Evolutionary conservation across 2,113 vertebrate genomes (phyloP).

Genomic region (Thalassoma bifasciatum): DNA sequence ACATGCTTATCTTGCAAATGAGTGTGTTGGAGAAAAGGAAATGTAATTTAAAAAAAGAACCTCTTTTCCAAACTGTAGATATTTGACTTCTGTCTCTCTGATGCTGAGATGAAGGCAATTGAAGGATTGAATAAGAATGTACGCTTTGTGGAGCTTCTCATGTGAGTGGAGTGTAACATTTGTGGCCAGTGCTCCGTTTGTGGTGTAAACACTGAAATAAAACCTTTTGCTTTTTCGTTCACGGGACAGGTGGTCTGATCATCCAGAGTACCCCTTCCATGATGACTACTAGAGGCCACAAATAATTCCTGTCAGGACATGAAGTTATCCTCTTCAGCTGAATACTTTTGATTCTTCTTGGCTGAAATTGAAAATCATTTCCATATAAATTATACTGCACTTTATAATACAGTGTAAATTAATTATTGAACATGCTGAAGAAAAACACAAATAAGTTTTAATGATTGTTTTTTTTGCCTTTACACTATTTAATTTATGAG

Average conservation of each 20-base stretch:
- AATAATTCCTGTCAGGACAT: background rate
- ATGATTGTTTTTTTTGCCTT: too few species aligned
- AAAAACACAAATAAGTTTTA: too few species aligned
- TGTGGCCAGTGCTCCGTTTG: background rate
- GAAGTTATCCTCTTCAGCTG: background rate
- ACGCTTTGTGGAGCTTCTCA: constrained; percentile 89
- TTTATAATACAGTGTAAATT: background rate
- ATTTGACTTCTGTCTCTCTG: constrained; percentile 91
- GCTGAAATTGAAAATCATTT: background rate
- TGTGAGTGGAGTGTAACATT: constrained; percentile 84
- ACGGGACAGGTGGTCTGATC: constrained; percentile 78
- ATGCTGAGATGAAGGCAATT: constrained; percentile 89
- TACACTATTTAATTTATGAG: too few species aligned
- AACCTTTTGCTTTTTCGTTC: constrained; percentile 6
- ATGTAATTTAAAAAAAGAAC: background rate
- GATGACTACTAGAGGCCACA: constrained; percentile 69
- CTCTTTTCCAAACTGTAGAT: constrained; percentile 81
- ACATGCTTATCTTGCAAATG: background rate
- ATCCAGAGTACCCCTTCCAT: constrained; percentile 81
- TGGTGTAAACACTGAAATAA: background rate
- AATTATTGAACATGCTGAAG: too few species aligned
- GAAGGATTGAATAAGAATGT: constrained; percentile 89
- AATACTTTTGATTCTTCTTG: background rate
- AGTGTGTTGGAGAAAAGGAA: background rate
- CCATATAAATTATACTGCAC: background rate